Percentiles rank a stretch among this genome's conserved stretches.
Conservation (phyloP, 2,888 invertebrate species). For the Brachycybe producta region DNA sequence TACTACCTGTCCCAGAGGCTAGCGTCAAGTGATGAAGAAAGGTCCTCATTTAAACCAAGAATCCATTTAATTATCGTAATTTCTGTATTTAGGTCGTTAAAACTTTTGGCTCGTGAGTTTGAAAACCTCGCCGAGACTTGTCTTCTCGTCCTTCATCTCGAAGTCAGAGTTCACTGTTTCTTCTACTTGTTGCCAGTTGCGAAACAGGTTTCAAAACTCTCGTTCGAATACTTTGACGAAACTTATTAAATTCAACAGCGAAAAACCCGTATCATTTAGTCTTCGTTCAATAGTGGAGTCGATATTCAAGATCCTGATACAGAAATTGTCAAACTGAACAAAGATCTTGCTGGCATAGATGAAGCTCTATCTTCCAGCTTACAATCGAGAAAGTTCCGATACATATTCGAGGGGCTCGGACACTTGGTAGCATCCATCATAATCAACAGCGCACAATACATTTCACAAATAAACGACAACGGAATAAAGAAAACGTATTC, state of each 20-base stretch:
- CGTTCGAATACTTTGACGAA: not conserved
- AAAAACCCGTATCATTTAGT: conserved; percentile 15
- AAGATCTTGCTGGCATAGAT: conserved; percentile 62
- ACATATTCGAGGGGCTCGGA: conserved; percentile 80
- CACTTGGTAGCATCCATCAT: conserved; percentile 64
- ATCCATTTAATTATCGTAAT: not conserved
- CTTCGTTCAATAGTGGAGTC: conserved; percentile 40
- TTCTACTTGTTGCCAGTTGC: conserved; percentile 63
- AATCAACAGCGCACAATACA: conserved; percentile 64
- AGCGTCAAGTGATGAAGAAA: not conserved
- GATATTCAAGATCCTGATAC: conserved; percentile 64
- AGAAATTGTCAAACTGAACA: conserved; percentile 60
- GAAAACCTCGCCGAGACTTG: conserved; percentile 83
- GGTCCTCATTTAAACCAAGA: not conserved
- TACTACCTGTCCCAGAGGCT: not conserved
- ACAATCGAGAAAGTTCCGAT: conserved; percentile 64
- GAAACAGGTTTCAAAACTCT: conserved; percentile 27
- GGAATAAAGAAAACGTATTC: conserved; percentile 60
- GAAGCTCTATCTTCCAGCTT: conserved; percentile 60
- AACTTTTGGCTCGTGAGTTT: conserved; percentile 56
- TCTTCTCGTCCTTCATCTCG: conserved; percentile 78
- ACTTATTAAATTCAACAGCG: not conserved
- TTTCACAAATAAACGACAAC: conserved; percentile 64
- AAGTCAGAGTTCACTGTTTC: conserved; percentile 90
- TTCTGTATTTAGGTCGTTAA: conserved; percentile 17